Base-by-base conservation (phyloP, 2,888 invertebrate species). In the Megastigmus dorsalis region DNA sequence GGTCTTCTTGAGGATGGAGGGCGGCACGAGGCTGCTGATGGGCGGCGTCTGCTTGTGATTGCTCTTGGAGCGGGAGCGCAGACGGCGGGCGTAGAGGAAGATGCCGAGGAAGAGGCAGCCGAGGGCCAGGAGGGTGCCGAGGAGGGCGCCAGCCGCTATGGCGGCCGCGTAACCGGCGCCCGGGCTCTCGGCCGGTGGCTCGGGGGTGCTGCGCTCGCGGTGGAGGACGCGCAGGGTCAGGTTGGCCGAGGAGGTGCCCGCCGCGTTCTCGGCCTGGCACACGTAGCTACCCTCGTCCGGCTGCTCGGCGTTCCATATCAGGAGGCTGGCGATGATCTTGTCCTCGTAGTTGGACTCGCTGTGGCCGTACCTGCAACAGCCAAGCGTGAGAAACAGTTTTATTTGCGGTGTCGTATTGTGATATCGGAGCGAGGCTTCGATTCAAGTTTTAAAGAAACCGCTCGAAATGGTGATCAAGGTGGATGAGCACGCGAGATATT, bases 241-340 rank as follows among this genome's bases (percentile, higher is more conserved):
- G 87, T 97, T 96, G 73, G 94, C 93, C 79, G 92, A 92, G 0
- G 93, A 91, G 72, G 90, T 91, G 13, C 97, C 97, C 0, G 96
- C 97, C 15, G 93, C 91, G 86, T 97, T 97, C 84, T 95, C 95
- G 0, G 96, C 96, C 13, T 94, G 90, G 86, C 97, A 97, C 3
- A 94, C 92, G 85, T 95, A 96, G 7, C 94, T 95, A 4, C 96
- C 96, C 83, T 96, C 95, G 84, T 96, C 95, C 78, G 78, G 70
- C 13, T 80, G 65, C 26, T 86, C 84, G 7, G 83, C 80, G 1
- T 82, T 79, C 72, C 84, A 82, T 3, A 87, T 80, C 23, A 83
- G 80, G 3, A 87, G 77, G 2, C 79, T 80, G 71, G 82, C 84
- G 60, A 81, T 84, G 66, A 83, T 80, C 67, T 85, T 85, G 57